Conservation (phyloP, 2,888 invertebrate species). For the Adelphocoris suturalis region DNA sequence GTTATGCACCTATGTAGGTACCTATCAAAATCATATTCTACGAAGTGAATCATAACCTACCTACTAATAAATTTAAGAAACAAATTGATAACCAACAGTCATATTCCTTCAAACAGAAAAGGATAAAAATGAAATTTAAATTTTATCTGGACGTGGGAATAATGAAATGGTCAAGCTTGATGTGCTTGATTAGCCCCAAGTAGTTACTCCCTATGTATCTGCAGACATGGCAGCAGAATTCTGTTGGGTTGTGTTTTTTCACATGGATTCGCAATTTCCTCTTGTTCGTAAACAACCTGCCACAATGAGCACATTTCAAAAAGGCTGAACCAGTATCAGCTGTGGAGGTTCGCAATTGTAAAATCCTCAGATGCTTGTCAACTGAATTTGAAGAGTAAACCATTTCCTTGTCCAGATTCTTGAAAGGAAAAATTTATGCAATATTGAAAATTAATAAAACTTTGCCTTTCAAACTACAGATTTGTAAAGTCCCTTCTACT, state of each 20-base stretch:
- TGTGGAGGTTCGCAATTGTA: background rate
- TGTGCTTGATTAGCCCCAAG: conserved; percentile 23
- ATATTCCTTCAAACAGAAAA: background rate
- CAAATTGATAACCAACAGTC: background rate
- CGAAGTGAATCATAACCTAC: background rate
- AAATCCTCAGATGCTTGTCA: background rate
- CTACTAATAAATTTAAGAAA: background rate
- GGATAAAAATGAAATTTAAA: background rate
- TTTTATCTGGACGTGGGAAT: background rate
- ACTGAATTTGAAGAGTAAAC: background rate
- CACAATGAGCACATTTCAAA: background rate
- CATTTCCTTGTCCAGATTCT: background rate
- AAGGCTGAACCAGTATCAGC: background rate
- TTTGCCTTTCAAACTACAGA: too few species aligned
- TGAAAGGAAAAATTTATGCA: too few species aligned
- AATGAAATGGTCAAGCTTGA: background rate
- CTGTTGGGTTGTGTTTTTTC: background rate
- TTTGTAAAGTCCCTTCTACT: too few species aligned
- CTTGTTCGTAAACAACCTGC: background rate
- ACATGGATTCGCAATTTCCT: background rate
- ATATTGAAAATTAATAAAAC: too few species aligned
- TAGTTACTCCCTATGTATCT: conserved; percentile 75
- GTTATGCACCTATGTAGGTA: too few species aligned
- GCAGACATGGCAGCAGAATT: background rate
- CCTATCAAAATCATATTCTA: too few species aligned